These are phyloP conservation scores for Aporrectodea caliginosa DNA, from an alignment of 1,140 invertebrate species.

Conservation along the genomic window DNA sequence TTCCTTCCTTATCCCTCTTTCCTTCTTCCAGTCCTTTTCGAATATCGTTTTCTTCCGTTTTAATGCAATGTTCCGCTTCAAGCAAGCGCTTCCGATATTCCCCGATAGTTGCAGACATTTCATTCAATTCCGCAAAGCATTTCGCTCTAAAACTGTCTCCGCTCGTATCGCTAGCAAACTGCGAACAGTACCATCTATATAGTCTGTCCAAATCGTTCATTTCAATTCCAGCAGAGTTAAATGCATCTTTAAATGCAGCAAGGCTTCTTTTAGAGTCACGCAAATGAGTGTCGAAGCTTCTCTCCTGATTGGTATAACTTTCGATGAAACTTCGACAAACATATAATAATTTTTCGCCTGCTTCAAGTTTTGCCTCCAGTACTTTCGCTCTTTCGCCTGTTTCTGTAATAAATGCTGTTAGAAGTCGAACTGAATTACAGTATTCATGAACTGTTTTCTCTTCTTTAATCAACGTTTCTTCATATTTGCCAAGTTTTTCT, in stretches of 20 bases:
- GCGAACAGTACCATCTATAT: background rate
- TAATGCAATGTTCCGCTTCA: no score
- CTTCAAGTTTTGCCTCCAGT: background rate
- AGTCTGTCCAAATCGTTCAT: background rate
- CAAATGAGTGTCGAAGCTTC: background rate
- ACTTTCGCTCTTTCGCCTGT: background rate
- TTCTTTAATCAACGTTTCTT: no score
- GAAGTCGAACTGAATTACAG: background rate
- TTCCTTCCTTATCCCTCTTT: no score
- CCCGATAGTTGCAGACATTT: no score
- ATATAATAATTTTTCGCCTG: background rate
- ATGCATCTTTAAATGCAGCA: background rate
- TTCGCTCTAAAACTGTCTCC: background rate
- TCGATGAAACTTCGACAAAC: background rate
- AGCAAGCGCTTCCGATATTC: no score
- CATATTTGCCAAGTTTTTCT: no score
- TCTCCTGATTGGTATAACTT: background rate
- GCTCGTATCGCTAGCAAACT: background rate
- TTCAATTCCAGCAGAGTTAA: background rate
- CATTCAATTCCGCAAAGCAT: no score
- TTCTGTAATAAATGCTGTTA: background rate
- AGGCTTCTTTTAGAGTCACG: background rate
- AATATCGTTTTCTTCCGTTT: no score
- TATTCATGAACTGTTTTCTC: background rate
- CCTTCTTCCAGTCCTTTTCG: no score